phyloP scores from a whole-genome alignment of 2,113 vertebrate species.

The Cathartes aura region DNA sequence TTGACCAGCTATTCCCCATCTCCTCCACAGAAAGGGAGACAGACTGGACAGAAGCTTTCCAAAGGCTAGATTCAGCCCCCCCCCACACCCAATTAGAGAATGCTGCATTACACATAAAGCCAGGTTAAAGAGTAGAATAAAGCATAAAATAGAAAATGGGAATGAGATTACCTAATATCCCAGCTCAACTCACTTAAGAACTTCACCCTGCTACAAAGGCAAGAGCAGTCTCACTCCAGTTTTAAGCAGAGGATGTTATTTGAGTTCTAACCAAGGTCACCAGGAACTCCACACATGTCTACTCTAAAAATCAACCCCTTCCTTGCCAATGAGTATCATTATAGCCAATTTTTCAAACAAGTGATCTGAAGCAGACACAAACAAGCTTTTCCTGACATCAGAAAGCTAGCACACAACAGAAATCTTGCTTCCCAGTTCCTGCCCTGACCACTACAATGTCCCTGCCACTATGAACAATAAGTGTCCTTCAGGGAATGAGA shows the following conservation, averaged over 20 bases:
- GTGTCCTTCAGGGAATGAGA: not conserved
- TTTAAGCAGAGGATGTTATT: not conserved
- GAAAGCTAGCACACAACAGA: not conserved
- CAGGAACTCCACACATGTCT: not conserved
- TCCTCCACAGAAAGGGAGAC: not conserved
- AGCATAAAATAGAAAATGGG: not conserved
- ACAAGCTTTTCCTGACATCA: not conserved
- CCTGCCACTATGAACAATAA: not conserved
- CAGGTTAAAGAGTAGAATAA: not conserved
- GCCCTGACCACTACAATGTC: not conserved
- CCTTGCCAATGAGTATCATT: not conserved
- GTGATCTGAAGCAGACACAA: not conserved
- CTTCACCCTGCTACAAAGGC: not conserved
- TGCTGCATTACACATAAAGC: not conserved
- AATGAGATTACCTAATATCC: not conserved
- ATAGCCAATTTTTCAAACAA: not conserved
- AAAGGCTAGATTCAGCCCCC: not conserved
- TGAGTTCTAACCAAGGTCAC: not conserved
- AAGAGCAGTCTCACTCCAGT: not conserved
- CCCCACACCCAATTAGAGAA: not conserved
- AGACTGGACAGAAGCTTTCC: not conserved
- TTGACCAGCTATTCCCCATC: not conserved
- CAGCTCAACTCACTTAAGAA: not conserved
- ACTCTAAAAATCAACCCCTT: not conserved
- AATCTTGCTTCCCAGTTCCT: not conserved